phyloP scores from a whole-genome alignment of 2,888 invertebrate species.

The Fragum fragum region DNA sequence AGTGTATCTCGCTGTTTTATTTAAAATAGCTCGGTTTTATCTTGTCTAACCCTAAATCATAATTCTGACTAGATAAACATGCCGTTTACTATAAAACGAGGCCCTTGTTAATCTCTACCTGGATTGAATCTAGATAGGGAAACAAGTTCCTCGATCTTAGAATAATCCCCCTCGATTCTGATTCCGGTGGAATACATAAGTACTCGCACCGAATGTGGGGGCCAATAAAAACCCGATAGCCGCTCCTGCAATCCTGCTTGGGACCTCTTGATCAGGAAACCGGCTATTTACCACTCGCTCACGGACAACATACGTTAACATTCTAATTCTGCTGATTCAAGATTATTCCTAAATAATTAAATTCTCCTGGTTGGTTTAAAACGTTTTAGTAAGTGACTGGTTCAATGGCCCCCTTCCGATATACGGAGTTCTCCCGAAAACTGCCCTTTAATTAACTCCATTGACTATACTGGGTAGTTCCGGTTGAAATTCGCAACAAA shows the following conservation, averaged over 20 bases:
- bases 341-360: too few species aligned
- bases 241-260: neutral
- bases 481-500: too few species aligned
- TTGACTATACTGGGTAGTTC: too few species aligned
- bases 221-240: neutral
- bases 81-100: neutral
- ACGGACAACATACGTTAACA: too few species aligned
- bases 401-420: too few species aligned
- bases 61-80: neutral
- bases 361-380: too few species aligned
- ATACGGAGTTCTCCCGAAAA: too few species aligned
- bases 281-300: neutral
- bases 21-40: neutral
- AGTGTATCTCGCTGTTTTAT: neutral
- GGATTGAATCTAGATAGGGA: neutral
- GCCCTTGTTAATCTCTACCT: neutral
- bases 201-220: neutral
- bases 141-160: too few species aligned
- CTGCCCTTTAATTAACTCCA: too few species aligned
- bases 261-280: neutral
- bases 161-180: neutral
- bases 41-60: constrained; percentile 3
- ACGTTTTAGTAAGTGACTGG: too few species aligned
- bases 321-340: too few species aligned
- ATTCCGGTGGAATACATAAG: neutral